Evolutionary conservation across 2,797 vertebrate species (phyloP), one percentile per base, ranked within the genome.

Genomic region (Gobio occitaniae): DNA sequence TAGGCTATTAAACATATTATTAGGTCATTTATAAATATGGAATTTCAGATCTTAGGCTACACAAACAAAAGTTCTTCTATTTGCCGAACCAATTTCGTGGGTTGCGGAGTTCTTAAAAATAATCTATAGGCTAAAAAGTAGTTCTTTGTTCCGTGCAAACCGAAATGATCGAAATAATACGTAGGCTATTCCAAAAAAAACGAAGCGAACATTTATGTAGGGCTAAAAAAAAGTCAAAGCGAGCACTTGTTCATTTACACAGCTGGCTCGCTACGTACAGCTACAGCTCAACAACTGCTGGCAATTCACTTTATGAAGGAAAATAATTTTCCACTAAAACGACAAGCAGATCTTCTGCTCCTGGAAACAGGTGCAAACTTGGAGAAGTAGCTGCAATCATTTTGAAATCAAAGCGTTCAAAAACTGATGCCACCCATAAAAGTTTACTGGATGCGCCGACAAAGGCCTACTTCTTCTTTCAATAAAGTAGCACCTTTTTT

Each of bases 311-410:
- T 83, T 61, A 82, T 21, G 69, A 72, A 72, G 54, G 52, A 50
- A 83, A 83, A 76, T 66, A 12, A n/a, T 82, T 82, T 83, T 44
- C 41, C 61, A 44, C 61, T 47, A 13, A 66, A 83, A 76, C 21
- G 87, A 86, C 94, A 89, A 93, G 93, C 93, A 91, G 86, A 90
- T 47, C 88, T 91, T 90, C 94, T 96, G 72, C 32, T 66, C 61
- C 61, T 65, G 69, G 59, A 83, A 83, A 83, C 82, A 83, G 82
- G 72, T 83, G 82, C 82, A 83, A 32, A 74, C 32, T 52, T 32
- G 16, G 29, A 69, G 32, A 69, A 69, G 25, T 52, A 6, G 52
- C 17, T 48, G 69, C 11, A 61, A 47, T 56, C 50, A 17, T 54
- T 70, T 19, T 32, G 44, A 80, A 11, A 68, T 52, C 61, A 52